phyloP scores from a whole-genome alignment of 2,797 vertebrate species.

The Thripadectes ignobilis region DNA sequence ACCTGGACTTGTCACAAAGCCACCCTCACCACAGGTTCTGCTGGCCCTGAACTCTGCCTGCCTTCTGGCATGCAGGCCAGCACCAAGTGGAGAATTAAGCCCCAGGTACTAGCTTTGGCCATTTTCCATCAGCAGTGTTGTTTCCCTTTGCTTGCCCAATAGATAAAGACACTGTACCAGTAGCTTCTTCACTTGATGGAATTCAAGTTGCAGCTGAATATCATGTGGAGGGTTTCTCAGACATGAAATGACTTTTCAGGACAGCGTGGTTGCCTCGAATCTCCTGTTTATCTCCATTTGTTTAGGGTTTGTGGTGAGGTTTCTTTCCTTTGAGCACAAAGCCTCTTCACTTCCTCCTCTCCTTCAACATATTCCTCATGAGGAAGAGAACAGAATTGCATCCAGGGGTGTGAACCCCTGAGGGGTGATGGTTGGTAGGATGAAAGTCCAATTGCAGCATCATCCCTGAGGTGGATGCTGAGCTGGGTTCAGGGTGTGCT shows the following conservation, averaged over 20 bases:
- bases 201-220: not conserved
- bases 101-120: not conserved
- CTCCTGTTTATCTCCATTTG: not conserved
- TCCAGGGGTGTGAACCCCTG: not conserved
- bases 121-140: not conserved
- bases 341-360: not conserved
- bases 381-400: not conserved
- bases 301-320: fast-evolving
- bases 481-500: not conserved
- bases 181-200: not conserved
- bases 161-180: not conserved
- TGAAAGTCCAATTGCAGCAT: not conserved
- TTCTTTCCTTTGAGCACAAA: not conserved
- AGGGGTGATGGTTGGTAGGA: not conserved
- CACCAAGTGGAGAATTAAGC: not conserved
- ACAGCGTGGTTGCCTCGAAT: not conserved
- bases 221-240: not conserved
- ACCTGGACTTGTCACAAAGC: not conserved
- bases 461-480: not conserved
- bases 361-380: fast-evolving
- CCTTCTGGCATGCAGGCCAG: not conserved
- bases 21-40: not conserved
- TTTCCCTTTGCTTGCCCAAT: not conserved
- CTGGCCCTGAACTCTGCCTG: not conserved
- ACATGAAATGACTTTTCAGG: not conserved